Percentiles rank a stretch among this genome's conserved stretches.
Evolutionary conservation across 2,113 vertebrate species (phyloP).

Genomic region (Pardalotus punctatus): DNA sequence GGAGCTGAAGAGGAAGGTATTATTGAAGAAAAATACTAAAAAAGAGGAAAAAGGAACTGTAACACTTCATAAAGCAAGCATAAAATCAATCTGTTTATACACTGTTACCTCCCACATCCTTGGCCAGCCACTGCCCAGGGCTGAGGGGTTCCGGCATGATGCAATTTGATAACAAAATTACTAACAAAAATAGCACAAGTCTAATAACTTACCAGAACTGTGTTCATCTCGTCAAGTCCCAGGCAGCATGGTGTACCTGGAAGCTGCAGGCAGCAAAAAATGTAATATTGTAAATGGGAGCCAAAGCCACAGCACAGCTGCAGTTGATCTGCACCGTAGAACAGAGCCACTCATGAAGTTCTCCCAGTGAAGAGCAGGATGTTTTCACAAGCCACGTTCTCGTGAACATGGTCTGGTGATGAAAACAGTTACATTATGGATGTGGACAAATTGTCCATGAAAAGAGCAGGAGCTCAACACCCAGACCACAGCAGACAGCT

Average conservation of each 20-base stretch:
- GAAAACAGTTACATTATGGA: background rate
- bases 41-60: background rate
- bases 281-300: background rate
- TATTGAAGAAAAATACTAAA: background rate
- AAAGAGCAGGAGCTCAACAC: background rate
- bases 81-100: background rate
- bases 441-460: no score
- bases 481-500: background rate
- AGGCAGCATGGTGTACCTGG: background rate
- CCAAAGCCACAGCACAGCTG: background rate
- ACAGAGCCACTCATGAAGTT: background rate
- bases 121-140: background rate
- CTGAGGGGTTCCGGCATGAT: accelerated
- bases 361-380: background rate
- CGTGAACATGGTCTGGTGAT: background rate
- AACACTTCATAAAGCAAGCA: background rate
- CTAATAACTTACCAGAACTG: background rate
- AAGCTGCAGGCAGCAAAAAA: background rate
- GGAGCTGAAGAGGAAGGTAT: background rate
- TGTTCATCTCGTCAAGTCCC: background rate
- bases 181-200: accelerated
- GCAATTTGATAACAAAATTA: background rate
- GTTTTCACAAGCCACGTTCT: background rate
- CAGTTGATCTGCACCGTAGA: accelerated
- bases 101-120: background rate